These are phyloP conservation scores for Melanotaenia maccullochi DNA, from an alignment of 2,797 vertebrate genomes.

Conservation along the genomic window DNA sequence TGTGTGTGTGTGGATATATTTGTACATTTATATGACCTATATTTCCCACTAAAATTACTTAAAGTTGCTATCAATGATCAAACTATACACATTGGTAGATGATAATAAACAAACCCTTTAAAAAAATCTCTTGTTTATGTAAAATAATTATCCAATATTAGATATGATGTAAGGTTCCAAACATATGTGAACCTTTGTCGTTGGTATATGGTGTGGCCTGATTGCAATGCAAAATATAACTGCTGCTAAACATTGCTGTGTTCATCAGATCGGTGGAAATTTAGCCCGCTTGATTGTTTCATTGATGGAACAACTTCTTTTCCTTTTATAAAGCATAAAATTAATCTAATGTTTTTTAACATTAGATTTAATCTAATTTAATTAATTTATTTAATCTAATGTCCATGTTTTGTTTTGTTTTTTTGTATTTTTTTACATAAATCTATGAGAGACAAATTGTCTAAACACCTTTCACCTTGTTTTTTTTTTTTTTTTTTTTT, in stretches of 20 bases:
- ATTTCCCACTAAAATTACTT: constrained; percentile 36
- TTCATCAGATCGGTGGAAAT: neutral
- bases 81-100: neutral
- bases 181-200: neutral
- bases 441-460: no score
- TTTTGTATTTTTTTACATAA: no score
- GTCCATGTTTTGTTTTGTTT: no score
- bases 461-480: no score
- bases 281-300: no score
- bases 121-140: no score
- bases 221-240: neutral
- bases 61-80: constrained; percentile 26
- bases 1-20: constrained; percentile 15
- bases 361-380: no score
- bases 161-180: neutral
- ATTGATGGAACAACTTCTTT: neutral
- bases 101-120: neutral
- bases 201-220: neutral
- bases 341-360: no score
- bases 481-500: no score
- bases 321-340: no score
- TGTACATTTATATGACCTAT: neutral
- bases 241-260: neutral
- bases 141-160: no score
- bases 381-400: no score